A percentile compares a stretch with the other conserved stretches of the same genome.
These are phyloP conservation scores for Lissocephala sabroskyi DNA, from an alignment of 2,888 invertebrate species.

Conservation along the genomic window DNA sequence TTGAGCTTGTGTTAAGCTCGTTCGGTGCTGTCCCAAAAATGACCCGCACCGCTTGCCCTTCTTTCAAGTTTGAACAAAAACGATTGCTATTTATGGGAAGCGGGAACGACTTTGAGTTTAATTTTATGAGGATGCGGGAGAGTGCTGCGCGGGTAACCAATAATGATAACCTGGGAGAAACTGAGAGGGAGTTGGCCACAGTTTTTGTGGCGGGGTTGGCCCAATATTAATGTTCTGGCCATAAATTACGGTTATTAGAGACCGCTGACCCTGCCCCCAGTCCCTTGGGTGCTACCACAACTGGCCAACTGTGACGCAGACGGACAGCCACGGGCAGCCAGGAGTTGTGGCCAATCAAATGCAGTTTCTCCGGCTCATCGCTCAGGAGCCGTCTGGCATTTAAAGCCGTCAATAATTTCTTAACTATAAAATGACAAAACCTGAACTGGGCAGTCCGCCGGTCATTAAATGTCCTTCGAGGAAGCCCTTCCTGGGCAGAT, in stretches of 20 bases:
- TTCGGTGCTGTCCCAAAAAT: no score
- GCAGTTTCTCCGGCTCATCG: slow-evolving; percentile 27
- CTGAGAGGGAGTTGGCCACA: slow-evolving; percentile 1
- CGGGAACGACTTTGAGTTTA: slow-evolving; percentile 27
- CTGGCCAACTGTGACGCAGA: no score
- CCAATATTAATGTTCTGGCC: slow-evolving; percentile 32
- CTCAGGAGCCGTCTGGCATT: no score
- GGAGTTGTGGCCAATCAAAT: slow-evolving; percentile 28
- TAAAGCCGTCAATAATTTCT: slow-evolving; percentile 38
- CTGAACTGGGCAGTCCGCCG: slow-evolving; percentile 1
- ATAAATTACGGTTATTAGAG: slow-evolving; percentile 39
- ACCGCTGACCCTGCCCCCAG: background rate
- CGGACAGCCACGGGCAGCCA: slow-evolving; percentile 21
- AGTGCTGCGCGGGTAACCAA: no score
- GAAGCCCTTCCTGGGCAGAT: slow-evolving; percentile 5
- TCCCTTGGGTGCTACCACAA: no score
- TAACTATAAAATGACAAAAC: slow-evolving; percentile 6
- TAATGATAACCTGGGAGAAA: slow-evolving; percentile 23
- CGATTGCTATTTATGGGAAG: slow-evolving; percentile 32
- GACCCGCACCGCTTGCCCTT: no score
- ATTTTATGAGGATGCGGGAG: slow-evolving; percentile 33
- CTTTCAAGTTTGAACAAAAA: no score
- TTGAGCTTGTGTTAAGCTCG: no score
- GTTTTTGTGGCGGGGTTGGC: background rate
- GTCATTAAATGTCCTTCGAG: slow-evolving; percentile 7